phyloP scores from a whole-genome alignment of 2,113 vertebrate species.

The Gnathonemus longibarbis region DNA sequence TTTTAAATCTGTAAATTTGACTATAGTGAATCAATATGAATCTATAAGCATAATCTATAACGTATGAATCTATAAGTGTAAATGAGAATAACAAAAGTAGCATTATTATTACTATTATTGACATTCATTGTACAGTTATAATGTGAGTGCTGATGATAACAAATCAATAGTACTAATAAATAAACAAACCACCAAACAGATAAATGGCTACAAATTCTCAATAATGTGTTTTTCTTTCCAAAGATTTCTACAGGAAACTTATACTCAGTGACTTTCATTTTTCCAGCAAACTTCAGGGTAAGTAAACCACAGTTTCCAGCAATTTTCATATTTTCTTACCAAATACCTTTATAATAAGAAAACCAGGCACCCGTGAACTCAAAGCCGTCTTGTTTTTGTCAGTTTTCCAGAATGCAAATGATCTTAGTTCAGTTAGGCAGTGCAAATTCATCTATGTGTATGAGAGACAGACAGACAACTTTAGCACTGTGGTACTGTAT shows the following conservation, averaged over 20 bases:
- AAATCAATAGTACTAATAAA: neutral
- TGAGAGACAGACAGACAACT: neutral
- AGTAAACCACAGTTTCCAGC: conserved; percentile 10
- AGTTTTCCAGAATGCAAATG: neutral
- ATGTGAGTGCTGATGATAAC: neutral
- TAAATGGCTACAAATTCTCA: neutral
- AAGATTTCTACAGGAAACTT: neutral
- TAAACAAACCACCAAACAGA: neutral
- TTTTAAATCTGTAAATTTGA: neutral
- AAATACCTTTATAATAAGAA: neutral
- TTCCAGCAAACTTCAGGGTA: neutral
- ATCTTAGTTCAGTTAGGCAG: neutral
- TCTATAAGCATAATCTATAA: neutral
- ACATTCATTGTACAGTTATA: neutral
- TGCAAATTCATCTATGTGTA: neutral
- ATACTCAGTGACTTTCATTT: neutral
- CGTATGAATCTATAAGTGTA: neutral
- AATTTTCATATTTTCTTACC: neutral
- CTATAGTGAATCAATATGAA: neutral
- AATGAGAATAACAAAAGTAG: neutral
- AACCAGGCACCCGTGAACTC: neutral
- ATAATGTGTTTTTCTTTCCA: neutral
- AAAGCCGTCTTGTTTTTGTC: neutral
- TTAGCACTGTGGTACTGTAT: neutral
- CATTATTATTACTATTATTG: neutral